A percentile compares a stretch with the other conserved stretches of the same genome.
These are phyloP conservation scores for Amphiprion percula DNA, from an alignment of 2,113 vertebrate species.

Conservation along the genomic window DNA sequence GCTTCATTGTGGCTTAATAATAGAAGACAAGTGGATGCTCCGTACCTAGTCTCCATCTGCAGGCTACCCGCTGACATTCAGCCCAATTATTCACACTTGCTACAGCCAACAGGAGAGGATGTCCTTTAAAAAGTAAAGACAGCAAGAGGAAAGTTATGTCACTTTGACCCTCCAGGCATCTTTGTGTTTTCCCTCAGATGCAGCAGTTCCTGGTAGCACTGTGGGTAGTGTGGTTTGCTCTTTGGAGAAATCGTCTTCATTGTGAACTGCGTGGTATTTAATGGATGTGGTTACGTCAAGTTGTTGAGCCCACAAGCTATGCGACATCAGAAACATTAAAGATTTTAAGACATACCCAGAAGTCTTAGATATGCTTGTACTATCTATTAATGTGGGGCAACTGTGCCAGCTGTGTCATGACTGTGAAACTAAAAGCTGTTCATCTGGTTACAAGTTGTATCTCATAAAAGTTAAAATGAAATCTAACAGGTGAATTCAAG, in stretches of 20 bases:
- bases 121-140: constrained; percentile 78
- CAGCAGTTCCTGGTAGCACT: constrained; percentile 21
- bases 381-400: too few relatives aligned
- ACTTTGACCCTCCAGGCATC: constrained; percentile 56
- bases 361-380: background rate
- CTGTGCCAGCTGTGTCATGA: too few relatives aligned
- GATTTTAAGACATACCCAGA: background rate
- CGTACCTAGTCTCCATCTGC: constrained; percentile 67
- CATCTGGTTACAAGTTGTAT: too few relatives aligned
- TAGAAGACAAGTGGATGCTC: constrained; percentile 61
- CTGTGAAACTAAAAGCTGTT: too few relatives aligned
- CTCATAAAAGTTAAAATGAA: too few relatives aligned
- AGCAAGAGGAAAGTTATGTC: constrained; percentile 65
- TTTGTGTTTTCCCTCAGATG: constrained; percentile 54
- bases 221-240: constrained; percentile 30
- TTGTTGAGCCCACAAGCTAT: constrained; percentile 8
- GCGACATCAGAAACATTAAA: constrained; percentile 8
- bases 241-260: constrained; percentile 31
- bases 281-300: constrained; percentile 31
- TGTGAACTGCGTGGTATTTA: constrained; percentile 48
- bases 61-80: constrained; percentile 82
- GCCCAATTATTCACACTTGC: constrained; percentile 81
- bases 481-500: too few relatives aligned
- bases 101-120: constrained; percentile 75
- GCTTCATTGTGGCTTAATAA: constrained; percentile 67